phyloP scores from a whole-genome alignment of 2,113 vertebrate species.

The Hippocampus zosterae region DNA sequence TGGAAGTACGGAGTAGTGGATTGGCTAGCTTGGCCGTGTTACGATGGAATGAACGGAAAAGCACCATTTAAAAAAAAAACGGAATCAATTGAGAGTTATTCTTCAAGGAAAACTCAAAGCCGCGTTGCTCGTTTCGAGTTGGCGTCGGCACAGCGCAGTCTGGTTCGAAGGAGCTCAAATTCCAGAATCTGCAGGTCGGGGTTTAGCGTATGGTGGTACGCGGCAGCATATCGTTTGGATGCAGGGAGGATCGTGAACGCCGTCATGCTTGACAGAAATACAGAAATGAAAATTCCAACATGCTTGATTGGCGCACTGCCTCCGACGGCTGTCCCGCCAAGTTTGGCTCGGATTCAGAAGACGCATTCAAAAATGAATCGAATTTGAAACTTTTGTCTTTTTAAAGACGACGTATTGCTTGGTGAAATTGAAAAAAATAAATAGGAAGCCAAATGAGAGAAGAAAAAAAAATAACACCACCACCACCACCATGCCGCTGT shows the following conservation, averaged over 20 bases:
- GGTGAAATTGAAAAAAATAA: slow-evolving; percentile 31
- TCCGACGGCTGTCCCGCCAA: not conserved
- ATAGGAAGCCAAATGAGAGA: not conserved
- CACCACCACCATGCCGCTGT: slow-evolving; percentile 40
- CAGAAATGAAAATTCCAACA: slow-evolving; percentile 24
- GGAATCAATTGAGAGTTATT: not conserved
- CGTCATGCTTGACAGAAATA: slow-evolving; percentile 43
- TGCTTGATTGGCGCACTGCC: slow-evolving; percentile 36
- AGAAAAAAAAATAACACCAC: slow-evolving; percentile 16
- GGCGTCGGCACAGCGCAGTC: not conserved
- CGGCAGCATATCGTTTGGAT: not conserved
- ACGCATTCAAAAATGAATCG: not conserved
- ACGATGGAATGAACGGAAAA: not conserved
- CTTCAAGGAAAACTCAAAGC: not conserved
- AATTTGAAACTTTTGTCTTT: not conserved
- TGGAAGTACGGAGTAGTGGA: not conserved
- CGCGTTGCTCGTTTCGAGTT: not conserved
- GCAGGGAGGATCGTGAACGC: not conserved
- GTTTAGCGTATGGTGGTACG: not conserved
- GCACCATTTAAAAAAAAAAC: not conserved
- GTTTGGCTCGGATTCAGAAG: not conserved
- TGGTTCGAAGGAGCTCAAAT: not conserved
- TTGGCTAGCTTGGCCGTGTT: not conserved
- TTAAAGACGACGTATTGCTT: slow-evolving; percentile 25
- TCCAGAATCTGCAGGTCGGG: not conserved